Evolutionary conservation across 2,113 vertebrate genomes (phyloP), one percentile per base, ranked within the genome.

Genomic region (Pteruthius melanotis): DNA sequence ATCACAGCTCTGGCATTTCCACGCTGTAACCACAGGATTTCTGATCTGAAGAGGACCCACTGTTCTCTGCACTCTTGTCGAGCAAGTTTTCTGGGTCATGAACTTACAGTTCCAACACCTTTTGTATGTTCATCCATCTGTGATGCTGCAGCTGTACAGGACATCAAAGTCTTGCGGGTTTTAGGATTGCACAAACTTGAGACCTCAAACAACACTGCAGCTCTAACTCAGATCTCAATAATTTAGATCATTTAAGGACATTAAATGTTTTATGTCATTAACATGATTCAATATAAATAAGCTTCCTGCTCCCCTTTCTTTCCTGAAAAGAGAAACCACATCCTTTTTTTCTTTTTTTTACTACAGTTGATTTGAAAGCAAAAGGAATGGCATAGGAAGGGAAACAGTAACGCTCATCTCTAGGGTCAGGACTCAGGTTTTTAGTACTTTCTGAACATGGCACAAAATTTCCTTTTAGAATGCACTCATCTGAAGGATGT

Each of bases 231-330:
- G 52, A 80, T 66, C 79, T 40, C 10, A 28, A 59, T 35, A 59
- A 44, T 83, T 83, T 6, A 64, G 82, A 89, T 80, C 35, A 79
- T 94, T 97, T 95, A 84, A 87, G 45, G 33, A 87, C 60, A 70
- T 89, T 64, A 80, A 89, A 31, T 79, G 40, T 22, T 92, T 83
- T 54, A 27, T 74, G 50, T 63, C 61, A 50, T 87, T 90, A 91
- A 56, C 39, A 82, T 18, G 70, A 78, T 54, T 93, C 74, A 44
- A 13, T 44, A 45, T 22, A 80, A 94, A 72, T 66, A 23, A 96
- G 42, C 27, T 83, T 75, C 40, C 56, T 75, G 21, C 44, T 93
- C 35, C 39, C 33, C 27, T 89, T 90, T 66, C n/a, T 82, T 95
- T 75, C 53, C 70, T 65, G 35, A 82, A 91, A 86, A 70, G 37